Evolutionary conservation across 2,113 vertebrate genomes (phyloP).

Genomic region (Todiramphus saurophagus): DNA sequence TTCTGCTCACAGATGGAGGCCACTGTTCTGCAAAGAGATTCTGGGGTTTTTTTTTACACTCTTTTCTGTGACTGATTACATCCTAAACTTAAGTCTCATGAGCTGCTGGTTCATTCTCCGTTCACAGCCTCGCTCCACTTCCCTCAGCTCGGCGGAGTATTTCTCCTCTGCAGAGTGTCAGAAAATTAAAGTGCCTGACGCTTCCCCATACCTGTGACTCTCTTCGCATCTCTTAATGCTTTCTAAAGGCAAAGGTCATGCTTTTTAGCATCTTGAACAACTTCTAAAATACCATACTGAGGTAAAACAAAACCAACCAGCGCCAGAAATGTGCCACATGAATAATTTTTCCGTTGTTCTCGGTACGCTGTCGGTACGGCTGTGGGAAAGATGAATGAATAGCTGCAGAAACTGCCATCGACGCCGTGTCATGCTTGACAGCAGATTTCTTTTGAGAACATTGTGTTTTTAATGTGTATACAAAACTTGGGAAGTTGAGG

Average conservation of each 20-base stretch:
- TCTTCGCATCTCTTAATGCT: neutral
- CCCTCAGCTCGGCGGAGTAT: neutral
- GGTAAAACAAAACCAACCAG: neutral
- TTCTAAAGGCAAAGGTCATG: neutral
- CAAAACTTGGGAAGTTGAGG: neutral
- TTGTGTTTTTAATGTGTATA: neutral
- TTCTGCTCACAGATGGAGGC: neutral
- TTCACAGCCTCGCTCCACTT: neutral
- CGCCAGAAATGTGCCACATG: neutral
- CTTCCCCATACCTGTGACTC: fast-evolving
- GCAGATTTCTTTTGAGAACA: neutral
- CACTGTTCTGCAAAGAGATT: neutral
- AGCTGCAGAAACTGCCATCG: neutral
- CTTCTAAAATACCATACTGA: neutral
- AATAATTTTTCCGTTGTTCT: neutral
- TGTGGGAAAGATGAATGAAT: neutral
- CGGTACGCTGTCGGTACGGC: fast-evolving
- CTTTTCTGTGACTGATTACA: neutral
- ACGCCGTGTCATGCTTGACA: neutral
- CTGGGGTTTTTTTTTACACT: neutral
- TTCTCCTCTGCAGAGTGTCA: neutral
- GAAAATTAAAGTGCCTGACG: neutral
- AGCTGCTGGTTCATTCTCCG: neutral
- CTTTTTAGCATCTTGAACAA: neutral
- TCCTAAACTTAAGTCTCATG: neutral